Evolutionary conservation across 1,140 invertebrate species (phyloP).

Genomic region (Helicoverpa zea): DNA sequence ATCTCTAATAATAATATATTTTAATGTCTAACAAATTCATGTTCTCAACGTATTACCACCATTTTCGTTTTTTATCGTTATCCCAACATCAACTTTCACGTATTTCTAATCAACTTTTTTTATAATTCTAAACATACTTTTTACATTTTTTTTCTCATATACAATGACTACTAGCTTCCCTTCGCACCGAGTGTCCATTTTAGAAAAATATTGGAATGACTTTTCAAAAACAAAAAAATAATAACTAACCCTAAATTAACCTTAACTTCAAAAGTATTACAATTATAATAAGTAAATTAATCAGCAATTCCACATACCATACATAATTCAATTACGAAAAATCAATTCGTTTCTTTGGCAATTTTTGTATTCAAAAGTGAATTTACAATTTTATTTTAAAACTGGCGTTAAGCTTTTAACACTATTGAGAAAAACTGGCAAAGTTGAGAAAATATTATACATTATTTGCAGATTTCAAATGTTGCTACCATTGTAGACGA

Average conservation of each 20-base stretch:
- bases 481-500: conserved; percentile 53
- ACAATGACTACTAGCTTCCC: conserved; percentile 74
- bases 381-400: conserved; percentile 83
- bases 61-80: conserved; percentile 74
- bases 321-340: conserved; percentile 61
- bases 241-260: conserved; percentile 62
- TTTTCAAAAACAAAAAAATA: conserved; percentile 63
- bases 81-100: conserved; percentile 80
- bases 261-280: conserved; percentile 56
- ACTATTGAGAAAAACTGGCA: conserved; percentile 82
- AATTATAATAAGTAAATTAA: conserved; percentile 55
- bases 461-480: conserved; percentile 57
- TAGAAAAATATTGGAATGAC: conserved; percentile 84
- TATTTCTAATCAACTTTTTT: conserved; percentile 81
- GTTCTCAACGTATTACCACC: conserved; percentile 77
- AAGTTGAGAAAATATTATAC: conserved; percentile 78
- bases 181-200: conserved; percentile 74
- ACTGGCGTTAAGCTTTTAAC: conserved; percentile 76
- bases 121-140: conserved; percentile 84
- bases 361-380: conserved; percentile 84
- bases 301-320: conserved; percentile 63
- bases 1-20: conserved; percentile 85
- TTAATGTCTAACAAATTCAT: conserved; percentile 86
- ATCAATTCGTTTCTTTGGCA: conserved; percentile 85
- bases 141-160: conserved; percentile 77